Evolutionary conservation across 1,140 invertebrate genomes (phyloP).

Genomic region (Solenopsis fugax): DNA sequence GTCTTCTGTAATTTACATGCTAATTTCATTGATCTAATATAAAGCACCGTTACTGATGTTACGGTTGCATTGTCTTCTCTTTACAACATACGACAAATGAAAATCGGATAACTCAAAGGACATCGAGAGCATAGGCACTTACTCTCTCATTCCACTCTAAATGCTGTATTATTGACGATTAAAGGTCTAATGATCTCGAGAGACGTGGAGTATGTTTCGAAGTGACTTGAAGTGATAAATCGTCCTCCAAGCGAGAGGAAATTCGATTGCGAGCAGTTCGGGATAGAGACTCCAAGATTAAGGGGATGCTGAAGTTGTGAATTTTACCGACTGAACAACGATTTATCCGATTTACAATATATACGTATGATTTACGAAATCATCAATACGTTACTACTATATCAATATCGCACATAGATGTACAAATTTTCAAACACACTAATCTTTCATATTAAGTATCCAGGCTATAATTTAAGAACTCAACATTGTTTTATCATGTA

Average conservation of each 20-base stretch:
- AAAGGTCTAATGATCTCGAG: constrained; percentile 3
- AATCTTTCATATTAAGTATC: too few species aligned
- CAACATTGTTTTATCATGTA: too few species aligned
- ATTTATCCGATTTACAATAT: too few species aligned
- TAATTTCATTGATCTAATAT: background rate
- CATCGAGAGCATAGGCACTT: background rate
- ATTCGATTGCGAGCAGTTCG: background rate
- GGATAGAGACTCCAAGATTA: background rate
- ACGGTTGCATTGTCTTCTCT: background rate
- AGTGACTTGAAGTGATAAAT: background rate
- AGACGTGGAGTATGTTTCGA: background rate
- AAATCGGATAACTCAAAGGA: background rate
- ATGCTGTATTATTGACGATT: background rate
- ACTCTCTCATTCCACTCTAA: background rate
- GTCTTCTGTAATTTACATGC: background rate
- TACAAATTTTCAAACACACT: too few species aligned
- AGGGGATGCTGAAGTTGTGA: background rate
- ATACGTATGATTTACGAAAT: too few species aligned
- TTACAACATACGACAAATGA: background rate
- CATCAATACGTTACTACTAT: too few species aligned
- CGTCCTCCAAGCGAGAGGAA: background rate
- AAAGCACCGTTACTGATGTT: background rate
- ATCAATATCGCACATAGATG: too few species aligned
- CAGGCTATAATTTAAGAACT: too few species aligned
- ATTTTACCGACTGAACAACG: too few species aligned